phyloP scores from a whole-genome alignment of 1,140 invertebrate genomes.

The Pseudomyrmex dendroicus region DNA sequence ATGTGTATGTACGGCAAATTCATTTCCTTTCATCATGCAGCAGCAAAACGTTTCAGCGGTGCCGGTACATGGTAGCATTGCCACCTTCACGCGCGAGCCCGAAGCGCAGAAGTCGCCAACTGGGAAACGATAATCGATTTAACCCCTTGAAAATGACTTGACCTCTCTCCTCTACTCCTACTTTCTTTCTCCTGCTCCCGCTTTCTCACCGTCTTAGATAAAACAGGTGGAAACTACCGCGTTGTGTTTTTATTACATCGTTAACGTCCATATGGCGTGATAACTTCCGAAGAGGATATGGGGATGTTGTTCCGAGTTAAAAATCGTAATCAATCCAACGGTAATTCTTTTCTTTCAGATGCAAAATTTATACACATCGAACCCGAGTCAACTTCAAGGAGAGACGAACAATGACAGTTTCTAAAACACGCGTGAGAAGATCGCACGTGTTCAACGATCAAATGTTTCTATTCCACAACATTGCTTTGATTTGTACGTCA shows the following conservation, averaged over 20 bases:
- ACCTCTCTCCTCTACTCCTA: constrained; percentile 7
- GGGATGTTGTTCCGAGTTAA: background rate
- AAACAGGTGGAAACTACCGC: constrained; percentile 47
- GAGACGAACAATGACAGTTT: background rate
- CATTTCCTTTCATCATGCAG: constrained; percentile 2
- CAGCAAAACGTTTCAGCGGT: background rate
- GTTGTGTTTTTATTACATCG: constrained; percentile 20
- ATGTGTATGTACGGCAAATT: constrained; percentile 35
- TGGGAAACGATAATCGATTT: constrained; percentile 66
- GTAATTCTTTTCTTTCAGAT: background rate
- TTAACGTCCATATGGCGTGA: constrained; percentile 24
- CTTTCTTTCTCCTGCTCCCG: background rate
- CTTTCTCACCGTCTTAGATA: constrained; percentile 1
- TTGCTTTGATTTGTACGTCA: too few relatives aligned
- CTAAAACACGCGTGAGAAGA: background rate
- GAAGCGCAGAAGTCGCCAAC: constrained; percentile 43
- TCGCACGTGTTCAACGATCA: too few relatives aligned
- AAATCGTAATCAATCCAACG: constrained; percentile 2
- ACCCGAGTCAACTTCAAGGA: background rate
- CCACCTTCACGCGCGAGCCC: constrained; percentile 7
- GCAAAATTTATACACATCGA: constrained; percentile 1
- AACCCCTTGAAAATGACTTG: constrained; percentile 51
- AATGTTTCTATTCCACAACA: too few relatives aligned
- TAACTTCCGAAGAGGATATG: background rate
- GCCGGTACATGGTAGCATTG: too few relatives aligned